A percentile compares a stretch with the other conserved stretches of the same genome.
phyloP scores from a whole-genome alignment of 1,140 invertebrate genomes.

The Anastrepha ludens region DNA sequence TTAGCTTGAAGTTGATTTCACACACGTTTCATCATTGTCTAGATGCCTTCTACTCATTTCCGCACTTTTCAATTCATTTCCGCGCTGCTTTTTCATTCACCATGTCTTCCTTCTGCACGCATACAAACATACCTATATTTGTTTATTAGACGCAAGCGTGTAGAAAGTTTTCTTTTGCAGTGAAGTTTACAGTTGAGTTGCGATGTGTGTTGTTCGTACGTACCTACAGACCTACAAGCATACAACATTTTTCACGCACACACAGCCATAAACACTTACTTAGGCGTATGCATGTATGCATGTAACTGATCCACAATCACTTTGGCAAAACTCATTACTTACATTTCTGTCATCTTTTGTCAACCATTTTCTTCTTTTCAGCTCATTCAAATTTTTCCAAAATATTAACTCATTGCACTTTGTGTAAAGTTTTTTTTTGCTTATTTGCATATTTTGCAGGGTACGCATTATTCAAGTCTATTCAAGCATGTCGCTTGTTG shows the following conservation, averaged over 20 bases:
- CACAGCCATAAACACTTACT: not conserved
- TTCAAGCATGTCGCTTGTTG: not conserved
- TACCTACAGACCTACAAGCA: too few relatives aligned
- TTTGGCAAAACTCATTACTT: conserved; percentile 23
- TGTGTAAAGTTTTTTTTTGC: not conserved
- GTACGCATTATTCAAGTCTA: not conserved
- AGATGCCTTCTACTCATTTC: conserved; percentile 11
- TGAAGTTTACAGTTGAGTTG: not conserved
- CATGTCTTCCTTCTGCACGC: not conserved
- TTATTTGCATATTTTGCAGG: not conserved
- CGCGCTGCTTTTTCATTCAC: not conserved
- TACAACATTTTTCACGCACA: not conserved
- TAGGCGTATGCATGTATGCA: not conserved
- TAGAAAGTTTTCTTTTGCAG: not conserved
- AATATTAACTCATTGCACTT: not conserved
- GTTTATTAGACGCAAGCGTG: not conserved
- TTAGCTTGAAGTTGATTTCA: not conserved
- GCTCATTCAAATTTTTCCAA: not conserved
- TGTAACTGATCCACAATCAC: not conserved
- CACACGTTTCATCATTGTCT: not conserved
- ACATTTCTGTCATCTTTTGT: not conserved
- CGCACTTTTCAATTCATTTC: conserved; percentile 42
- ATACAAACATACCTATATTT: not conserved
- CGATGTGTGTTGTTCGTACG: not conserved
- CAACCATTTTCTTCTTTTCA: not conserved